A percentile compares a stretch with the other conserved stretches of the same genome.
Conservation (phyloP, 1,140 invertebrate species). For the Calosoma granatense region DNA sequence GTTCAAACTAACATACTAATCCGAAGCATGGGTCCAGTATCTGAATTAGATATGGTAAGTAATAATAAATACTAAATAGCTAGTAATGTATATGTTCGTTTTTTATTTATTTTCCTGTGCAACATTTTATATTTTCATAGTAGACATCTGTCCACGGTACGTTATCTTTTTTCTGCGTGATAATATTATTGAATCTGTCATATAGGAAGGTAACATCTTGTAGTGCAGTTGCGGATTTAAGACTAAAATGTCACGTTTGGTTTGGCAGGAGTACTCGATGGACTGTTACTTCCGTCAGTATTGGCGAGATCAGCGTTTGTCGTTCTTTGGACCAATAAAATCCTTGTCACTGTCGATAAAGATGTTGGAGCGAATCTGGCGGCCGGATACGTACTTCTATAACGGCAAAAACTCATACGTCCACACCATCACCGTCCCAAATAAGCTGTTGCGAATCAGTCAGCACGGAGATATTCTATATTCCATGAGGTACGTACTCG, state of each 20-base stretch:
- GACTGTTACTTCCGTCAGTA: constrained; percentile 93
- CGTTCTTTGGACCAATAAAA: constrained; percentile 70
- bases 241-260: neutral
- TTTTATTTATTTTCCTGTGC: neutral
- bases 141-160: no score
- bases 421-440: constrained; percentile 91
- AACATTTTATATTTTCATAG: constrained; percentile 1
- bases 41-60: constrained; percentile 87
- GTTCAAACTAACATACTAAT: constrained; percentile 88
- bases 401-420: constrained; percentile 88
- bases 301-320: constrained; percentile 73
- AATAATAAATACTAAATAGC: no score
- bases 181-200: no score
- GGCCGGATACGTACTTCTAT: constrained; percentile 91
- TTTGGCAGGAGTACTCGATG: constrained; percentile 84
- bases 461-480: constrained; percentile 88
- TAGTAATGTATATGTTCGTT: no score
- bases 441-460: constrained; percentile 80
- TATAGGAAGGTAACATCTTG: no score
- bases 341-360: constrained; percentile 78
- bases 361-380: constrained; percentile 89
- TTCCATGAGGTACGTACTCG: constrained; percentile 93
- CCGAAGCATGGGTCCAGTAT: constrained; percentile 89
- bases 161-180: no score
- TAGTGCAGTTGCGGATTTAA: no score